Conservation (phyloP, 2,888 invertebrate species). For the Dasypolia templi region DNA sequence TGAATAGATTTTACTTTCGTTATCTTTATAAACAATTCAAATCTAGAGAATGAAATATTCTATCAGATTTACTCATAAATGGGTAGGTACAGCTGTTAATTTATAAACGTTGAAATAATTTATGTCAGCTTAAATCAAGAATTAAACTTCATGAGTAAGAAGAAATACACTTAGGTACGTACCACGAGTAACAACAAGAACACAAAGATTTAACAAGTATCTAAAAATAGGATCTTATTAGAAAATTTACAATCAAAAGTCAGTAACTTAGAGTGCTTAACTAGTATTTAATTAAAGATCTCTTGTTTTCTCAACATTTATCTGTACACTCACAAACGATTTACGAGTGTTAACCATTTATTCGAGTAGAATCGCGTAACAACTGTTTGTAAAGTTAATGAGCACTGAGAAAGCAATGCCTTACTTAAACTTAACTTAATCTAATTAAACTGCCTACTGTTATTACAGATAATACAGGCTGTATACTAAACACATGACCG, state of each 20-base stretch:
- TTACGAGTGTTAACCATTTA: conserved; percentile 61
- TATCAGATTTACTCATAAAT: neutral
- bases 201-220: neutral
- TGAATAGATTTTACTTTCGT: conserved; percentile 32
- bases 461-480: conserved; percentile 37
- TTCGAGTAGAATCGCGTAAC: conserved; percentile 55
- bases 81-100: neutral
- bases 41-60: conserved; percentile 12
- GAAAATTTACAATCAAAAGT: conserved; percentile 6
- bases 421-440: conserved; percentile 60
- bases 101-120: neutral
- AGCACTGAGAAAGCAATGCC: conserved; percentile 66
- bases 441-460: conserved; percentile 64
- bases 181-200: neutral
- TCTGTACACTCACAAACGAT: conserved; percentile 11
- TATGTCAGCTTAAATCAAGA: neutral
- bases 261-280: neutral
- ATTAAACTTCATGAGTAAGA: neutral
- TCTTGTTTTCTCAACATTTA: conserved; percentile 23
- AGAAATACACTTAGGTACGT: neutral
- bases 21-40: conserved; percentile 13
- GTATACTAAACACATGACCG: conserved; percentile 5
- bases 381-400: conserved; percentile 68
- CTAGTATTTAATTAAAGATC: neutral
- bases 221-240: neutral